Conservation (phyloP, 2,113 vertebrate genomes). For the Panthera leo region DNA sequence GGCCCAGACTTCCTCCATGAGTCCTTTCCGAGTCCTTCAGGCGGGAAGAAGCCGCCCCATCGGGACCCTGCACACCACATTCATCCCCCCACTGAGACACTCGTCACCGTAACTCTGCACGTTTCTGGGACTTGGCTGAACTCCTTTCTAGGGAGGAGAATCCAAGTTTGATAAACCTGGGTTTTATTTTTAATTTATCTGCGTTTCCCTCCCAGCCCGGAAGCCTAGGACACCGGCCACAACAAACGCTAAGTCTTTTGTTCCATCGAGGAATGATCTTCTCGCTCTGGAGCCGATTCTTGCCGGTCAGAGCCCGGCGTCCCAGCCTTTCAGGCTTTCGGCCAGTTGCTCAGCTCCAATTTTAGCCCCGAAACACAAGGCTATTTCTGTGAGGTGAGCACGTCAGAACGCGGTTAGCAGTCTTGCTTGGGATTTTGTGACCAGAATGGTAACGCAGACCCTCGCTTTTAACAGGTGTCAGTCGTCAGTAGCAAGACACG, state of each 20-base stretch:
- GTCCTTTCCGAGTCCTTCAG: background rate
- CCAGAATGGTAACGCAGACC: background rate
- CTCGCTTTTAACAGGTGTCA: background rate
- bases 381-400: background rate
- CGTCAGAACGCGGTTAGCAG: background rate
- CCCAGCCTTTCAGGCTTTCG: background rate
- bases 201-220: background rate
- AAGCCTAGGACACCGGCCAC: background rate
- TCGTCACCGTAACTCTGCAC: background rate
- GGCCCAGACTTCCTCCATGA: background rate
- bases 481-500: background rate
- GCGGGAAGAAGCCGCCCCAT: background rate
- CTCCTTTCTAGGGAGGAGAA: background rate
- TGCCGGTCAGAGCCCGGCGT: background rate
- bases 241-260: background rate
- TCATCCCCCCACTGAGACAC: background rate
- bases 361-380: background rate
- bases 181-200: background rate
- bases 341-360: background rate
- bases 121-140: background rate
- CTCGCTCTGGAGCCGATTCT: background rate
- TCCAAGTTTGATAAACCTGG: too few relatives aligned
- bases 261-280: background rate
- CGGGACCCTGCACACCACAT: too few relatives aligned
- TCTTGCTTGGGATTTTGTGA: background rate